phyloP scores from a whole-genome alignment of 1,140 invertebrate species.

The Papilio glaucus region DNA sequence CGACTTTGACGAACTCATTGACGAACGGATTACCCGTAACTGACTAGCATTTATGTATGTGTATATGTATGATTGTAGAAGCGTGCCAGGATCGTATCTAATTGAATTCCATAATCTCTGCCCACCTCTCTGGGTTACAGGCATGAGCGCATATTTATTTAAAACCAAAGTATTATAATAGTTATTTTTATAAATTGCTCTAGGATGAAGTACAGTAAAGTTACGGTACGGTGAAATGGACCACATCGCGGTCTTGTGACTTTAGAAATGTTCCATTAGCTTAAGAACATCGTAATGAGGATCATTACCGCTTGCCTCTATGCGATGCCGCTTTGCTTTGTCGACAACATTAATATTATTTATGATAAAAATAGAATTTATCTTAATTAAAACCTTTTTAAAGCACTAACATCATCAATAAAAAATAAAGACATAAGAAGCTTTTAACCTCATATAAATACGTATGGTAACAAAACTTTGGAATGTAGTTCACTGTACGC shows the following conservation, averaged over 20 bases:
- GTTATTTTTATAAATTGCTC: background rate
- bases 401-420: background rate
- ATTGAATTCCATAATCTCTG: too few relatives aligned
- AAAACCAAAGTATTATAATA: background rate
- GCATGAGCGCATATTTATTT: background rate
- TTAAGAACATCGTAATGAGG: conserved; percentile 17
- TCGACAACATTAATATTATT: conserved; percentile 9
- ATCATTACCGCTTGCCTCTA: background rate
- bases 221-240: conserved; percentile 8
- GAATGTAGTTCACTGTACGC: too few relatives aligned
- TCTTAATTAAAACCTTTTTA: background rate
- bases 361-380: background rate
- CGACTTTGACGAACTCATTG: too few relatives aligned
- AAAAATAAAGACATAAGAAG: too few relatives aligned
- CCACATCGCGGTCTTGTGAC: background rate
- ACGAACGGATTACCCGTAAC: too few relatives aligned
- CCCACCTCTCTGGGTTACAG: too few relatives aligned
- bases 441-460: too few relatives aligned
- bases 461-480: too few relatives aligned
- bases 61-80: too few relatives aligned
- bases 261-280: conserved; percentile 1
- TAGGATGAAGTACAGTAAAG: background rate
- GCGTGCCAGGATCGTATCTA: too few relatives aligned
- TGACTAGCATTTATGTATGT: too few relatives aligned
- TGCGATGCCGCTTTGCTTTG: conserved; percentile 1